Conservation (phyloP, 1,140 invertebrate species). For the Helicorthomorpha holstii region DNA sequence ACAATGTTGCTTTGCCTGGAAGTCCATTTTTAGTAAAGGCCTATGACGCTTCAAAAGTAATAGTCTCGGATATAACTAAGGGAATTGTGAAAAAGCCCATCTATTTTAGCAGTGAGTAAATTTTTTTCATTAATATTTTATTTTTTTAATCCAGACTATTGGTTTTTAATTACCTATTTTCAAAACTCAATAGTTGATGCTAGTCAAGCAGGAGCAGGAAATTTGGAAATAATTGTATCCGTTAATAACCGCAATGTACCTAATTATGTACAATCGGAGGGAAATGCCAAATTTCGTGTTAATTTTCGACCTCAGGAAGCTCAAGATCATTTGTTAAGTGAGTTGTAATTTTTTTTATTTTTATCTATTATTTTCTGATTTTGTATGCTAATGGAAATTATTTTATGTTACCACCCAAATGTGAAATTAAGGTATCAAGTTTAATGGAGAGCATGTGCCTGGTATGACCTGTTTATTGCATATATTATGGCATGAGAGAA, state of each 20-base stretch:
- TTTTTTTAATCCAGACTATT: not conserved
- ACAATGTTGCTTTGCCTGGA: constrained; percentile 67
- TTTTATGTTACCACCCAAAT: no score
- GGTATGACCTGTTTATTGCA: constrained; percentile 36
- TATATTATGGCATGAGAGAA: no score
- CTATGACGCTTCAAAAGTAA: constrained; percentile 79
- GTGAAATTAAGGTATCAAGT: constrained; percentile 89
- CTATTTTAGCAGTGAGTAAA: constrained; percentile 71
- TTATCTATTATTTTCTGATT: not conserved
- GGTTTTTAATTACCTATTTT: constrained; percentile 2
- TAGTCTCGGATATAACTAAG: constrained; percentile 72
- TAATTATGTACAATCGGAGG: constrained; percentile 94
- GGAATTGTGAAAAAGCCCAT: constrained; percentile 80
- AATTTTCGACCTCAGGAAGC: constrained; percentile 93
- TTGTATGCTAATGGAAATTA: constrained; percentile 12
- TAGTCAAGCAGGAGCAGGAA: constrained; percentile 55
- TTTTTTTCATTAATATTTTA: not conserved
- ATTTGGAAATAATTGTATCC: constrained; percentile 93
- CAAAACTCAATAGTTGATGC: constrained; percentile 29
- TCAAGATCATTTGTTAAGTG: constrained; percentile 61
- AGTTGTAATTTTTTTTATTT: no score
- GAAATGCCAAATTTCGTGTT: constrained; percentile 84
- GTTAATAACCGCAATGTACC: constrained; percentile 95
- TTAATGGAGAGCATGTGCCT: constrained; percentile 89
- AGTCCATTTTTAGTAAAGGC: constrained; percentile 91